Base-by-base conservation (phyloP, 2,113 vertebrate species). In the Osmerus eperlanus region DNA sequence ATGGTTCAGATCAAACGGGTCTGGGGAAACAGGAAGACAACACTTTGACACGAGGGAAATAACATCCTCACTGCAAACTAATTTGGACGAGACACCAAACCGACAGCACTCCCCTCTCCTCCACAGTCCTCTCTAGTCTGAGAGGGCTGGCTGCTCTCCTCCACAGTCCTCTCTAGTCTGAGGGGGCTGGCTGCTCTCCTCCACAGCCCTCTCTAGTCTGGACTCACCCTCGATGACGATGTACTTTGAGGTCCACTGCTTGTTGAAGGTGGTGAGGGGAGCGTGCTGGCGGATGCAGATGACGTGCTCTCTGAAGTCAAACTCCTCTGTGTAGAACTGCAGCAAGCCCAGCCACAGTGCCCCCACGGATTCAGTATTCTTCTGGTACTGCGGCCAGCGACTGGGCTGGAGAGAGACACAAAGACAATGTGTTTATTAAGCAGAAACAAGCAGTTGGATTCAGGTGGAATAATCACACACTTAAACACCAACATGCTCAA, bases 241-340 rank as follows among this genome's bases (percentile, higher is more conserved):
- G 76, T 96, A 97, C 81, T 97, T 98, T 61, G 96, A 97, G 0
- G 96, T 98, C 96, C 96, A 98, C 75, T 98, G 96, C 81, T 98
- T 98, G 87, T 96, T 96, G 90, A 98, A 98, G 74, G 96, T 97
- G 84, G 96, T 97, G 89, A 98, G 95, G n/a, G 94, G 84, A 83
- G 68, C 88, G 71, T 88, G 93, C 80, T 95, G 95, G 71, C 96
- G 93, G 86, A 96, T 94, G 76, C 93, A 95, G 83, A 98, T 93
- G 0, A 98, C 96, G 13, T 96, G 93, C 77, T 98, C 96, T 89
- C 94, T 95, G 89, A 98, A 98, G 92, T 98, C 95, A 85, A 97
- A 98, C 72, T 96, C 94, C 80, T 98, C 96, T 2, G 96, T 98
- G 74, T 97, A 98, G 80, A 97, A 98, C 67, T 92, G 92, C 61